Evolutionary conservation across 2,888 invertebrate genomes (phyloP), one percentile per base, ranked within the genome.

Genomic region (Nomada ferruginata): DNA sequence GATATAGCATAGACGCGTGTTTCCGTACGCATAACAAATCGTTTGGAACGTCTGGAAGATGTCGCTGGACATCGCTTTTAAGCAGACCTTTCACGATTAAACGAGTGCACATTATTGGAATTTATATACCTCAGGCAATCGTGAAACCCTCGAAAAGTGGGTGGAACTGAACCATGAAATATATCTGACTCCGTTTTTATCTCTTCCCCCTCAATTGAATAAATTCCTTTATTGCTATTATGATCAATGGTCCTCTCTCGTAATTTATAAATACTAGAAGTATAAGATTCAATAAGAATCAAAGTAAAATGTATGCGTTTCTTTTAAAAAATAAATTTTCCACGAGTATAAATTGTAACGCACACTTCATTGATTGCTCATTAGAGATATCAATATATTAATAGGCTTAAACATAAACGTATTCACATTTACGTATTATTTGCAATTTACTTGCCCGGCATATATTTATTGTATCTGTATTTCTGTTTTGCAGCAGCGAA

Each of bases 131-230:
- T 69, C 69, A 60, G 66, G 59, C 66, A 77, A 61, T 74, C 76
- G 83, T 81, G 81, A 74, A 83, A 69, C 57, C 59, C 47, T 77
- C 81, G 83, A 83, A 59, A 83, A 83, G 81, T 74, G 81, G 70
- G 77, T 53, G 60, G 73, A 55, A 47, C 70, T 52, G 52, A 64
- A 60, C n/a, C 26, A 47, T 65, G 2, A 71, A 71, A 55, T 44
- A 55, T 73, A 55, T 72, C 11, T 20, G 13, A 9, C 18, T 26
- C 3, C 44, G 55, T n/a, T 68, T 72, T 23, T 23, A 60, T 61
- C 23, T 7, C n/a, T 52, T 50, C 9, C 47, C 47, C 18, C 10
- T 59, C 29, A 44, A 64, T 36, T 55, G 42, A 42, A 66, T n/a
- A 47, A 26, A 42, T 53, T 53, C 1, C 55, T 52, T 44, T 36